Conservation (phyloP, 2,797 vertebrate genomes). For the Myripristis jacobus region DNA sequence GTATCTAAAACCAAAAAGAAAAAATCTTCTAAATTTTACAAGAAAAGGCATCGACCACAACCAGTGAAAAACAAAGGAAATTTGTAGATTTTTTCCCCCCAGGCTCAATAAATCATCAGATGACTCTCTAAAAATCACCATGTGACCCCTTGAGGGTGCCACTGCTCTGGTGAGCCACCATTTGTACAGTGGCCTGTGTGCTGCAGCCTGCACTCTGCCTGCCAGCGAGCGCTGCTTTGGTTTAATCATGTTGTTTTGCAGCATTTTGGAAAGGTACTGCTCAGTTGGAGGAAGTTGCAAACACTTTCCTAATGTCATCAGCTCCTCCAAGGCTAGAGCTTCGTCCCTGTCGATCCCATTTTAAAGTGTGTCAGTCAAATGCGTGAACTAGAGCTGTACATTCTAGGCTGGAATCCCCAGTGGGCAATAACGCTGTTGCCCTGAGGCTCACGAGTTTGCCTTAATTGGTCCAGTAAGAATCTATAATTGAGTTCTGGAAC, state of each 20-base stretch:
- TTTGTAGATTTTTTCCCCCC: neutral
- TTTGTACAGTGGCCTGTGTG: slow-evolving; percentile 16
- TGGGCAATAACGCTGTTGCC: slow-evolving; percentile 51
- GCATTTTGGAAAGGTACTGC: slow-evolving; percentile 17
- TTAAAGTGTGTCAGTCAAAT: slow-evolving; percentile 81
- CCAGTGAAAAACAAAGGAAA: neutral
- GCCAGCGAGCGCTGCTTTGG: slow-evolving; percentile 17
- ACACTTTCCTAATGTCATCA: slow-evolving; percentile 51
- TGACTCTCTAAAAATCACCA: neutral
- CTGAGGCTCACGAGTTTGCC: slow-evolving; percentile 59
- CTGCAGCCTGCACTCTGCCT: neutral
- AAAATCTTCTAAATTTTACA: neutral
- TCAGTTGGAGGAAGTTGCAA: slow-evolving; percentile 30
- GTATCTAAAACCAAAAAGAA: neutral
- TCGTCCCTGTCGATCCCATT: slow-evolving; percentile 62
- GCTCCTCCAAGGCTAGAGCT: slow-evolving; percentile 43
- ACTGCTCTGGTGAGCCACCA: slow-evolving; percentile 1
- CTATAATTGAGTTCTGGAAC: slow-evolving; percentile 64
- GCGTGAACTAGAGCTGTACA: slow-evolving; percentile 69
- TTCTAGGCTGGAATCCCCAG: slow-evolving; percentile 65
- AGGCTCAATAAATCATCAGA: neutral
- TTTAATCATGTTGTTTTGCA: slow-evolving; percentile 6
- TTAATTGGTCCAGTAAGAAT: slow-evolving; percentile 67
- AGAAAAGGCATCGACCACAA: too few relatives aligned
- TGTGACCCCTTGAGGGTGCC: too few relatives aligned